These are phyloP conservation scores for Miichthys miiuy DNA, from an alignment of 2,797 vertebrate species.

Conservation along the genomic window DNA sequence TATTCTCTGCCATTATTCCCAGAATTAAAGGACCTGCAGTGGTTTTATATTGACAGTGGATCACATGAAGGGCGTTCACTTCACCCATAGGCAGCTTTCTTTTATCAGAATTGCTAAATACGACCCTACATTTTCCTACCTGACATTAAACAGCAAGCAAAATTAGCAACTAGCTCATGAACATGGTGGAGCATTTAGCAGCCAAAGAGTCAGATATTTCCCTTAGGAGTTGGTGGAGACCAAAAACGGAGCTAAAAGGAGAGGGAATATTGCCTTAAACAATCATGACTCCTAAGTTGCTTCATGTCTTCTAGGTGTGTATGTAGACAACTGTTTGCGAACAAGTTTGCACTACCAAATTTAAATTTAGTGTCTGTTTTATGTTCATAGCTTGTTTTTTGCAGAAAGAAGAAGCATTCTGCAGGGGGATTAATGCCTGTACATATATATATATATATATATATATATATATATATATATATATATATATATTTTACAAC, in stretches of 20 bases:
- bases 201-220: not conserved
- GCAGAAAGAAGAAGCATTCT: not conserved
- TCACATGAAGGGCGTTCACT: not conserved
- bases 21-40: not conserved
- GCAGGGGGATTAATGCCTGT: not conserved
- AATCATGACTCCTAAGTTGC: not conserved
- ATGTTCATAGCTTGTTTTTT: not conserved
- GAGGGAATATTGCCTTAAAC: not conserved
- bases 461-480: too few species aligned
- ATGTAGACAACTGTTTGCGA: not conserved
- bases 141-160: not conserved
- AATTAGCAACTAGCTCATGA: not conserved
- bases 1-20: not conserved
- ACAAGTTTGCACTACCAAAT: not conserved
- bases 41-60: not conserved
- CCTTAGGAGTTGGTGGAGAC: not conserved
- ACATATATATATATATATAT: too few species aligned
- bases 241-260: slow-evolving; percentile 1
- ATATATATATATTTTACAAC: slow-evolving; percentile 9
- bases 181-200: not conserved
- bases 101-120: too few species aligned
- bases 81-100: too few species aligned
- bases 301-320: not conserved
- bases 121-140: too few species aligned
- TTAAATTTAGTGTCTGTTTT: not conserved